Evolutionary conservation across 2,113 vertebrate species (phyloP).

Genomic region (Hemiscyllium ocellatum): DNA sequence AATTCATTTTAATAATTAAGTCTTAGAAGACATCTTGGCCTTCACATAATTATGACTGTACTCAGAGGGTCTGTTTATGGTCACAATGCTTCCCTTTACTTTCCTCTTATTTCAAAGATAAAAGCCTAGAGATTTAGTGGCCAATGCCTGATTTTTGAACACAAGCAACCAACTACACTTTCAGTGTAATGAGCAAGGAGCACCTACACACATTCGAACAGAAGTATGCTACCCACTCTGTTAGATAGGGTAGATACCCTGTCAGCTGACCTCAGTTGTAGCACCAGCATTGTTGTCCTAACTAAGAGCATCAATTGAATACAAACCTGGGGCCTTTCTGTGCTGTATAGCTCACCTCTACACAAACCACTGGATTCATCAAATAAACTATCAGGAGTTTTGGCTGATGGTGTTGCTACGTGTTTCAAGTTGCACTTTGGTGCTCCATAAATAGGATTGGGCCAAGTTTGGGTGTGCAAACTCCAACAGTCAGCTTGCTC

Average conservation of each 20-base stretch:
- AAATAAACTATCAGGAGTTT: neutral
- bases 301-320: neutral
- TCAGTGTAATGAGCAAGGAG: neutral
- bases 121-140: neutral
- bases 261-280: neutral
- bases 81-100: neutral
- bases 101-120: neutral
- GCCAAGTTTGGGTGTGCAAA: neutral
- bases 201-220: neutral
- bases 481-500: too few species aligned
- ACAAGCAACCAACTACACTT: neutral
- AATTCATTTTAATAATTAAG: neutral
- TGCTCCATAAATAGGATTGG: neutral
- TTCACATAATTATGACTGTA: neutral
- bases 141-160: neutral
- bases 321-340: neutral
- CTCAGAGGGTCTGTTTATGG: neutral
- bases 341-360: neutral
- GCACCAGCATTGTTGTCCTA: neutral
- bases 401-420: neutral
- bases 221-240: neutral
- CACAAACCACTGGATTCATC: neutral
- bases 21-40: neutral
- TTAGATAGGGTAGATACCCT: neutral
- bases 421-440: neutral